Evolutionary conservation across 2,113 vertebrate genomes (phyloP), one percentile per base, ranked within the genome.

Genomic region (Etia nguti): DNA sequence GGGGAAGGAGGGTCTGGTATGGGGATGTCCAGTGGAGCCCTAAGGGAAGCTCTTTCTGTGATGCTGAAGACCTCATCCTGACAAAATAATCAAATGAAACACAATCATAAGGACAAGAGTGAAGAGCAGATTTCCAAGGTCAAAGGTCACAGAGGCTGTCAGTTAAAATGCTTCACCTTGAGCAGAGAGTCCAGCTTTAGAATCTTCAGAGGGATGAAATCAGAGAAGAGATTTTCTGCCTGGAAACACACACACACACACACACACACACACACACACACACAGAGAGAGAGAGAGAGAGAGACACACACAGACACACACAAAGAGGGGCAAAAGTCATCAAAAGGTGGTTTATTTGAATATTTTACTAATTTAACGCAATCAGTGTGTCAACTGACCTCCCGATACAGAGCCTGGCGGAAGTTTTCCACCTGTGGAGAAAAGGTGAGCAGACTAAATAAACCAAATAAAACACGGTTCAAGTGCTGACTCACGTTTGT

Each of bases 1-100:
- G 97, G 95, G 38, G 95, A 86, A 0, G 98, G 98, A 2, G 98
- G 97, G 50, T 98, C 97, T 3, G 98, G 98, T 13, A 98, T 97
- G 41, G 98, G 98, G 86, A 98, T 98, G 46, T 98, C 97, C 93
- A 98, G 90, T 0, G 97, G 96, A 4, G 97, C 97, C 34, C 95
- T 96, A 4, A 98, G 96, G 0, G 94, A 92, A 0, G 95, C 91
- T 60, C 97, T 87, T 88, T 98, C 97, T 29, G 94, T 87, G 82
- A 98, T 79, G 24, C 92, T 97, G 83, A 98, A 77, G 3, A 90
- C 93, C 1, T 96, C 95, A n/a, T 97, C 96, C 98, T 98, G 90
- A 4, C 83, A 36, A 38, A 79, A 22, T 1, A 87, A 68, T 68
- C 62, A 26, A 13, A 88, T 46, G 9, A 38, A 54, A 54, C 15